These are phyloP conservation scores for Epiblema foenella DNA, from an alignment of 2,888 invertebrate genomes.

Conservation along the genomic window DNA sequence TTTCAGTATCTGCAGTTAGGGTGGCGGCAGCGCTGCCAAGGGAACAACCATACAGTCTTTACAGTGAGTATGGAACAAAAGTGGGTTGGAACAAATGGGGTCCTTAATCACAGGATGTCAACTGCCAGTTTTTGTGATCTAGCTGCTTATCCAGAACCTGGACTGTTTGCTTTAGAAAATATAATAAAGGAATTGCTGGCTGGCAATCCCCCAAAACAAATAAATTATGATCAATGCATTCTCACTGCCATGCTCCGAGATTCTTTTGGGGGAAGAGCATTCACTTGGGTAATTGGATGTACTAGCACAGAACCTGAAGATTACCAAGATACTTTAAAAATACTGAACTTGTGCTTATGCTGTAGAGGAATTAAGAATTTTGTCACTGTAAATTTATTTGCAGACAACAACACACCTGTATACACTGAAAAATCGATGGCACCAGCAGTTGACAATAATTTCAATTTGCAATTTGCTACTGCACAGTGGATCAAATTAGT, in stretches of 20 bases:
- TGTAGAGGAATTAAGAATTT: slow-evolving; percentile 88
- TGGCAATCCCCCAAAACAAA: slow-evolving; percentile 82
- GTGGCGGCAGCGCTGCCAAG: slow-evolving; percentile 83
- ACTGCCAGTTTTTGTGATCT: slow-evolving; percentile 91
- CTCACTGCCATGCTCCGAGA: slow-evolving; percentile 89
- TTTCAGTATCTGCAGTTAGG: slow-evolving; percentile 89
- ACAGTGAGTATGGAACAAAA: slow-evolving; percentile 90
- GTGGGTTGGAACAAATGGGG: slow-evolving; percentile 88
- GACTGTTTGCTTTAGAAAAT: slow-evolving; percentile 87
- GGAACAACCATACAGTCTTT: slow-evolving; percentile 88
- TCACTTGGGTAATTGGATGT: slow-evolving; percentile 89
- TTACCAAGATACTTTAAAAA: slow-evolving; percentile 88
- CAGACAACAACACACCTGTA: slow-evolving; percentile 86
- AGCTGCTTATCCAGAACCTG: slow-evolving; percentile 85
- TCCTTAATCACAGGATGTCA: slow-evolving; percentile 88
- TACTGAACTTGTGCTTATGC: slow-evolving; percentile 87
- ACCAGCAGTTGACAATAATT: slow-evolving; percentile 74
- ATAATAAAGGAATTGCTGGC: slow-evolving; percentile 85
- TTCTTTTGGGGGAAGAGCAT: slow-evolving; percentile 90
- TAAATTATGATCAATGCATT: slow-evolving; percentile 87
- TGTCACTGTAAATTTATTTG: slow-evolving; percentile 89
- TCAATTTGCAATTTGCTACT: slow-evolving; percentile 93
- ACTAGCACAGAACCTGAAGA: slow-evolving; percentile 89
- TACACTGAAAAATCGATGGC: slow-evolving; percentile 70
- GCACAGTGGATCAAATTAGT: slow-evolving; percentile 93